phyloP scores from a whole-genome alignment of 2,888 invertebrate species.

The Calephelis perditalis region DNA sequence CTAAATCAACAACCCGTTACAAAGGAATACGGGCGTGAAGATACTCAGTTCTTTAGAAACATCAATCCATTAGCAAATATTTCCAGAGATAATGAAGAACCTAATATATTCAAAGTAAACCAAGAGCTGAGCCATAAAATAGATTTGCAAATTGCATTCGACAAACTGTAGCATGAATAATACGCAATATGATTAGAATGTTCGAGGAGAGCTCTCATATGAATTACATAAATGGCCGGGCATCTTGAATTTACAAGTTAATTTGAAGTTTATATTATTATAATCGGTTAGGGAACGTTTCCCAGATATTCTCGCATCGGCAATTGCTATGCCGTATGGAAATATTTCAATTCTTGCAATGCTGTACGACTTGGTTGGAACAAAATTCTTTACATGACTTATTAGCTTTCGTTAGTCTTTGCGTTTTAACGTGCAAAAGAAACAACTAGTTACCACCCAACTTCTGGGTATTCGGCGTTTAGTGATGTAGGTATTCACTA shows the following conservation, averaged over 20 bases:
- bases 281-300: slow-evolving; percentile 20
- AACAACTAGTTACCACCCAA: too few relatives aligned
- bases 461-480: too few relatives aligned
- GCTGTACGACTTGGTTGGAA: neutral
- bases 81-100: neutral
- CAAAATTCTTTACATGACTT: neutral
- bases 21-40: too few relatives aligned
- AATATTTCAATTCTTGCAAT: slow-evolving; percentile 18
- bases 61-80: too few relatives aligned
- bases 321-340: slow-evolving; percentile 17
- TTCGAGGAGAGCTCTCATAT: slow-evolving; percentile 18
- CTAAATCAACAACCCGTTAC: too few relatives aligned
- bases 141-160: slow-evolving; percentile 14
- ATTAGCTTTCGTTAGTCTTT: too few relatives aligned
- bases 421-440: too few relatives aligned
- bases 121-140: slow-evolving; percentile 12
- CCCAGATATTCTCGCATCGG: slow-evolving; percentile 18
- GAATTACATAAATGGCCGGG: slow-evolving; percentile 23
- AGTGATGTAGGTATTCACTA: too few relatives aligned
- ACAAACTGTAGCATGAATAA: slow-evolving; percentile 14
- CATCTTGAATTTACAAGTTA: slow-evolving; percentile 24
- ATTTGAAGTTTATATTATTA: slow-evolving; percentile 25
- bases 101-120: slow-evolving; percentile 2
- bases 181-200: slow-evolving; percentile 16
- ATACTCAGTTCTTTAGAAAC: too few relatives aligned